Base-by-base conservation (phyloP, 2,113 vertebrate species). In the Istiophorus platypterus region DNA sequence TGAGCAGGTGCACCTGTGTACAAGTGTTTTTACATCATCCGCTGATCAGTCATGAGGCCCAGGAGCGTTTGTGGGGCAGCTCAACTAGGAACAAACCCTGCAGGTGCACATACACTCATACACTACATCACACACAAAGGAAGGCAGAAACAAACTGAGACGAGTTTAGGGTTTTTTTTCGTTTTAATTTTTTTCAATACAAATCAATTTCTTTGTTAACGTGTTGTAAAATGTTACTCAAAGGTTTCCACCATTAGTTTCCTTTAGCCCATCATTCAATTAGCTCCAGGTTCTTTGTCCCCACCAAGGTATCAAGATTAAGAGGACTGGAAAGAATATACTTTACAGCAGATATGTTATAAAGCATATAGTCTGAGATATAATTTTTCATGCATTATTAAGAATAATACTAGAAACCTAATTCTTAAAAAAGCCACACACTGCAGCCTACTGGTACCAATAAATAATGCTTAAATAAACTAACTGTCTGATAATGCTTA, bases 1-100 rank as follows among this genome's bases (percentile, higher is more conserved):
- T 22, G 70, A 89, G 89, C 92, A 93, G 93, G 89, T 93, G 92
- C 89, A 88, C 73, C 87, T 83, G 85, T 66, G 78, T 64, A 15
- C 65, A 71, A 81, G 77, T 85, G 91, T 79, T 86, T 90, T 68
- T 76, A 74, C 79, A 89, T 65, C 61, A 84, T 86, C 80, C 69
- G 26, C 83, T 87, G 80, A 93, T 94, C 89, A 87, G 84, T 93
- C 85, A 88, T 82, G 26, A 85, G 31, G 82, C 39, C 74, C 47
- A 31, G 59, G 62, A 51, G 79, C 37, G 11, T 91, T 93, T 88
- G 79, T 88, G 80, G 90, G 88, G 56, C 91, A 91, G 39, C 80
- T 72, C 29, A 1, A 72, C 68, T 76, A 63, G 49, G 70, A 82
- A 79, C 37, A 74, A 85, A 68, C 76, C 56, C 65, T 67, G 77